phyloP scores from a whole-genome alignment of 2,113 vertebrate genomes.

The Catagonus wagneri region DNA sequence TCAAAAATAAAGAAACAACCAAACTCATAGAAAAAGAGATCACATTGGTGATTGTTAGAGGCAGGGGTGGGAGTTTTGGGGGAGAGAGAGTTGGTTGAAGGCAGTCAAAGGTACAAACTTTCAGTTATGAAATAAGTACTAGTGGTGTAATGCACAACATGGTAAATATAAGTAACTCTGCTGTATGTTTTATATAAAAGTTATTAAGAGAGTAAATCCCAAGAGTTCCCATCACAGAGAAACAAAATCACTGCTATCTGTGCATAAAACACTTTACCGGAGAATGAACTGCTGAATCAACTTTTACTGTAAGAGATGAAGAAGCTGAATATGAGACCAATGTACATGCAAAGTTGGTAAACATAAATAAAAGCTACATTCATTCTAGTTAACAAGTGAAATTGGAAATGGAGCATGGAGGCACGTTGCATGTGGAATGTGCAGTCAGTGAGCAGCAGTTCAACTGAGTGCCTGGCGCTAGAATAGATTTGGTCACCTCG shows the following conservation, averaged over 20 bases:
- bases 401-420: neutral
- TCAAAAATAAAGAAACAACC: neutral
- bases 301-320: neutral
- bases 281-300: neutral
- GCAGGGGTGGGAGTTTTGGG: too few relatives aligned
- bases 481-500: neutral
- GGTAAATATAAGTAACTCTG: neutral
- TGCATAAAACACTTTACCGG: neutral
- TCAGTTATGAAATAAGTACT: neutral
- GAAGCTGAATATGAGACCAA: fast-evolving
- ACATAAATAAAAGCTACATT: neutral
- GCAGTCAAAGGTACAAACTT: neutral
- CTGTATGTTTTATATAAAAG: neutral
- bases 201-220: neutral
- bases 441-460: neutral
- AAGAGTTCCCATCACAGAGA: neutral
- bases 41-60: neutral
- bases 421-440: neutral
- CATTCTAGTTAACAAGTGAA: neutral
- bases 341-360: neutral
- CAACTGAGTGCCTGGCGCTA: too few relatives aligned
- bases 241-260: neutral
- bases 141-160: neutral
- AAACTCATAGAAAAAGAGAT: neutral
- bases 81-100: neutral